Evolutionary conservation across 2,888 invertebrate species (phyloP), one percentile per base, ranked within the genome.

Genomic region (Vannuccia rotundouncinata): DNA sequence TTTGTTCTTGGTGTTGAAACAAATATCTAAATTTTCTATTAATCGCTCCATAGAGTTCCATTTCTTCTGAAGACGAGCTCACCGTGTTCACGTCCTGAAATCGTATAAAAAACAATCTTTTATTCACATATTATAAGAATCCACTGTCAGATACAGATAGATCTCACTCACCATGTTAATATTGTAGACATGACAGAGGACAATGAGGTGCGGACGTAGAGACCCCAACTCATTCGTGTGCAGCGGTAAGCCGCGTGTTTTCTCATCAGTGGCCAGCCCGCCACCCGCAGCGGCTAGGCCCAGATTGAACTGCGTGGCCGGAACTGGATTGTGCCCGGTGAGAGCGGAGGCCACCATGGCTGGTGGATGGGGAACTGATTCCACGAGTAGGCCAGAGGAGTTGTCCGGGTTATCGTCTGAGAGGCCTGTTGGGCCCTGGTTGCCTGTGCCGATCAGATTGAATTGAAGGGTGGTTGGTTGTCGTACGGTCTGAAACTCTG

Each of bases 1-100:
- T 84, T 75, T 84, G 84, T 82, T 88, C 88, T 81, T 88, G 88
- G 29, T 85, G 83, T 45, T 82, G 80, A 82, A 87, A 88, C 10
- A 85, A 81, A 17, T 84, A 83, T 77, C 84, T 84, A 81, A 87
- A 88, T 81, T 85, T 86, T 28, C 86, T 82, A 82, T 85, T 85
- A 5, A 87, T 85, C 0, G 84, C 84, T 13, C 86, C 86, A 83
- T 85, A 88, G 82, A 88, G 83, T 81, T 87, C 88, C 87, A 88
- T 88, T 83, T 88, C 88, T 82, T 88, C 87, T 1, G 86, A 86
- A 27, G 85, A 83, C 77, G 83, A 84, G 29, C 82, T 82, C 29
- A 87, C 83, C 27, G 82, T 84, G 29, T 84, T 84, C n/a, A 86
- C 81, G 77, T 86, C 85, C 86, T 86, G 74, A n/a, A 73, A 22